A percentile compares a stretch with the other conserved stretches of the same genome.
Conservation (phyloP, 2,113 vertebrate species). For the Pachyramphus minor region DNA sequence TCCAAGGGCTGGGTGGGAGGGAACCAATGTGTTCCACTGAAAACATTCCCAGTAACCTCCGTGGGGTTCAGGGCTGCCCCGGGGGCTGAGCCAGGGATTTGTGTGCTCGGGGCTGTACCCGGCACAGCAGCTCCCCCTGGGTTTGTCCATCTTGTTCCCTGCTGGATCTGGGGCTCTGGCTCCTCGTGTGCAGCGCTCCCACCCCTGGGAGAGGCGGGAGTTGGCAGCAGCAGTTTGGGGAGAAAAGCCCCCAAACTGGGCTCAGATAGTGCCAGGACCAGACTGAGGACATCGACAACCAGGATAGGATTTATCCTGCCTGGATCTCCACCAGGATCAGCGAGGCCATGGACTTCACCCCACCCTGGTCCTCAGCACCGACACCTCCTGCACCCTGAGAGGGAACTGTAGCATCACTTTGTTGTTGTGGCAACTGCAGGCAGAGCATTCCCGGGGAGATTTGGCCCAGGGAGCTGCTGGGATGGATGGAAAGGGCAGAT, state of each 20-base stretch:
- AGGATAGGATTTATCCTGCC: background rate
- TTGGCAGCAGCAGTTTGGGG: background rate
- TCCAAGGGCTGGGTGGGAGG: background rate
- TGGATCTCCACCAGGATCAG: background rate
- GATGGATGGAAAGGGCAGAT: conserved; percentile 26
- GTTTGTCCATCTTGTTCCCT: background rate
- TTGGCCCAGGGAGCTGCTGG: background rate
- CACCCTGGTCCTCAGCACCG: rapidly evolving
- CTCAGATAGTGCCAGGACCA: background rate
- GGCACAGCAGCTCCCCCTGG: background rate
- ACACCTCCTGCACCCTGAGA: background rate
- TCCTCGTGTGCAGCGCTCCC: background rate
- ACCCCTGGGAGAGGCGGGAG: rapidly evolving
- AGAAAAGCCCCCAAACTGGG: background rate
- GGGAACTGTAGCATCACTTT: background rate
- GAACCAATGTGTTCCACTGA: background rate
- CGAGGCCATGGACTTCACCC: rapidly evolving
- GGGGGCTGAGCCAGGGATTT: background rate
- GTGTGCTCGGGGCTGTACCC: rapidly evolving
- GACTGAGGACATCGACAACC: background rate
- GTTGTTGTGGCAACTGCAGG: conserved; percentile 34
- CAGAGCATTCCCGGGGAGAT: background rate
- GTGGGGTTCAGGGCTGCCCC: background rate
- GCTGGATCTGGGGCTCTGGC: background rate
- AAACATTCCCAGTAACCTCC: background rate